Evolutionary conservation across 2,888 invertebrate genomes (phyloP), one percentile per base, ranked within the genome.

Genomic region (Petrolisthes manimaculis): DNA sequence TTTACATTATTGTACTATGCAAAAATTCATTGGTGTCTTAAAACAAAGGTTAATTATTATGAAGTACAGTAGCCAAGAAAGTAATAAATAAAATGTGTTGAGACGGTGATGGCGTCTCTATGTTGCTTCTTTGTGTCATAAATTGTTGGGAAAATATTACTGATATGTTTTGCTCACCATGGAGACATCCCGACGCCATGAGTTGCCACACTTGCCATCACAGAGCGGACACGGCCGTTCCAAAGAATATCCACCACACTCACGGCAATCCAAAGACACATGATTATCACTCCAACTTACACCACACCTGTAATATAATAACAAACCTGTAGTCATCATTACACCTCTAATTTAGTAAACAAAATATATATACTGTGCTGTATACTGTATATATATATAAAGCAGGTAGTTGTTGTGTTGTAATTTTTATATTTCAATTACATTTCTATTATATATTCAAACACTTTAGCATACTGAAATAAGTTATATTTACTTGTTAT

Each of bases 271-370:
- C 80, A 96, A 93, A 9, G 96, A 96, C 77, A 96, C 95, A 93
- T 96, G 96, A 92, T 95, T 95, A 92, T 96, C 95, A 92, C 94
- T 95, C 96, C 96, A 97, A 91, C 95, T 96, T 54, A 96, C 96
- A 84, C 96, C 96, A 93, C 96, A 97, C 92, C 95, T 95, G 92
- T n/a, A 61, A 71, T 8, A 54, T 14, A 6, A 55, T 81, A 21
- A 21, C 24, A n/a, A 53, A 37, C 37, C 9, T 12, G 12, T 37
- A 69, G 14, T 9, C 8, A 83, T 9, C 24, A 69, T 77, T 55
- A 79, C 51, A 77, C 6, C 75, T 56, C n/a, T 18, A 55, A 37
- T 37, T 37, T 37, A 37, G 0, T 37, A 37, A 37, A 37, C 1
- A 37, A 37, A 37, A 37, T 37, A 37, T 37, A 2, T 37, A 37